Base-by-base conservation (phyloP, 37 sponge, comb jelly and placozoan genomes). In the Beroe ovata region DNA sequence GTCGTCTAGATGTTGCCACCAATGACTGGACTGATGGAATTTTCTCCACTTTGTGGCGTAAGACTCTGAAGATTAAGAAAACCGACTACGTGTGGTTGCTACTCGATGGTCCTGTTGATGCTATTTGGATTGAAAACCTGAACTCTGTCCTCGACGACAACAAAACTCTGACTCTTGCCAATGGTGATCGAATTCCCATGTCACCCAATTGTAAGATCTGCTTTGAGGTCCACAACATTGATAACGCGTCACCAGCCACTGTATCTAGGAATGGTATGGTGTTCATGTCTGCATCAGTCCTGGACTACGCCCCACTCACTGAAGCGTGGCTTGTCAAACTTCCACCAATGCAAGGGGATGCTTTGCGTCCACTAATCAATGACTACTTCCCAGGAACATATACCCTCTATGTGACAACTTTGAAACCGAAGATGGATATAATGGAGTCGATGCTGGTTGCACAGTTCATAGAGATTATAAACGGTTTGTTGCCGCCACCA, bases 21-120 rank as follows among this genome's bases (percentile, higher is more conserved):
- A 95, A 97, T 72, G 99, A 97, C 77, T 97, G 99, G 99, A 97
- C 99, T 30, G 99, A 97, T 84, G 99, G 99, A 33, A 97, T 97
- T 58, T 97, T 97, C 95, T 97, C 99, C 62, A 97, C 99, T 39
- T 93, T 97, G n/a, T 97, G 99, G 99, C 88, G 99, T 39, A 72
- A 94, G 41, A 93, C 99, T 2, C 95, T 94, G 90, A 95, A 95
- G 90, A 92, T 93, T 60, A 97, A 97, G 94, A 94, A 95, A 64
- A 92, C 93, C 23, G 99, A 97, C 90, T 96, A 95, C 81, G 93
- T 97, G 26, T 97, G 99, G 99, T 91, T 97, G 47, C 71, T 97
- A 32, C 77, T 97, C 84, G 99, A 97, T 91, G 99, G 99, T 0
- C 99, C 99, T 38, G 99, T 97, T 89, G 99, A 97, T 91, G 92